A percentile compares a stretch with the other conserved stretches of the same genome.
phyloP scores from a whole-genome alignment of 2,113 vertebrate genomes.

The Ovibos moschatus region DNA sequence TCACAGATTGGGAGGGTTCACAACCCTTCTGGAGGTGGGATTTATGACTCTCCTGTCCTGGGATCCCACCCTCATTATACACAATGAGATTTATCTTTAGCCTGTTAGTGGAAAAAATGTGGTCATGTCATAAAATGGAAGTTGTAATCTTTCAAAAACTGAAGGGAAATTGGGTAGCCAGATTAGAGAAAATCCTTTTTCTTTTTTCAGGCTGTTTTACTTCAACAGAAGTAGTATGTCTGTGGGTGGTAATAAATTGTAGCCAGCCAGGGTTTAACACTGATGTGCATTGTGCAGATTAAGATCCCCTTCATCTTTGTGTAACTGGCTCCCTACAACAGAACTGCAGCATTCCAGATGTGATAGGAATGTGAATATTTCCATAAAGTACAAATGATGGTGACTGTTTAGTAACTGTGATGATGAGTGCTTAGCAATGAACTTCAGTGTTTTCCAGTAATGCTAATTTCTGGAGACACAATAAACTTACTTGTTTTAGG shows the following conservation, averaged over 20 bases:
- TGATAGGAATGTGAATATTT: not conserved
- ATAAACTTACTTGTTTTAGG: slow-evolving; percentile 8
- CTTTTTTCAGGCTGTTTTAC: not conserved
- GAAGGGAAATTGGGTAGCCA: slow-evolving; percentile 17
- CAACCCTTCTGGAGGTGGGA: not conserved
- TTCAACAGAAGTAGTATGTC: slow-evolving; percentile 40
- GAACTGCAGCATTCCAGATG: not conserved
- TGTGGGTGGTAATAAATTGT: slow-evolving; percentile 51
- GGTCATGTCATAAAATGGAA: slow-evolving; percentile 39
- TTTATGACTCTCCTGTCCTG: slow-evolving; percentile 1
- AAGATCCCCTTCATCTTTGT: slow-evolving; percentile 25
- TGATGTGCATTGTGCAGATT: not conserved
- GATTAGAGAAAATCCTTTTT: slow-evolving; percentile 51
- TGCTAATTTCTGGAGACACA: not conserved
- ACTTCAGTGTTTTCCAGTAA: not conserved
- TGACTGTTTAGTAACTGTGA: not conserved
- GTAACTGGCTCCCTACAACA: not conserved
- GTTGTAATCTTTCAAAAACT: slow-evolving; percentile 56
- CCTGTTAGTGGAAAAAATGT: slow-evolving; percentile 39
- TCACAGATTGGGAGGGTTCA: not conserved
- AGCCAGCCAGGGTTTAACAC: not conserved
- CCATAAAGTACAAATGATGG: not conserved
- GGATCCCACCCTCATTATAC: not conserved
- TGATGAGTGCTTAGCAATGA: not conserved
- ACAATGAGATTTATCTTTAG: slow-evolving; percentile 36